These are phyloP conservation scores for Myxocyprinus asiaticus DNA, from an alignment of 2,113 vertebrate species.

Conservation along the genomic window DNA sequence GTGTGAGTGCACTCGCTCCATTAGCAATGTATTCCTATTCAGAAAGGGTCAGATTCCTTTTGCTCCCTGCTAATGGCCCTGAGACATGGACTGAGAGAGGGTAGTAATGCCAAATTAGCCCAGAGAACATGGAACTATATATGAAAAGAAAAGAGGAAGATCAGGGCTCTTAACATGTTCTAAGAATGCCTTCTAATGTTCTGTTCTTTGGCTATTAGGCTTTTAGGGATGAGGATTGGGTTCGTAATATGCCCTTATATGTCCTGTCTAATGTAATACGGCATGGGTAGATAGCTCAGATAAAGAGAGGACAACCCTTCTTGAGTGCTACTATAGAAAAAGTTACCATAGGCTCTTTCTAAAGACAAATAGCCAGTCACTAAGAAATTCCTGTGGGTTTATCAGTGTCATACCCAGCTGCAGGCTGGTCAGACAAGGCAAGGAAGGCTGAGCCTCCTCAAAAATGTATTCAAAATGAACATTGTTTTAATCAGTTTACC, in stretches of 20 bases:
- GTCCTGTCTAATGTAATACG: not conserved
- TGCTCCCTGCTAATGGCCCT: conserved; percentile 20
- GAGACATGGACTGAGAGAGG: conserved; percentile 13
- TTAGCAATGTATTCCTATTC: conserved; percentile 50
- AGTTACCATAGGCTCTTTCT: too few relatives aligned
- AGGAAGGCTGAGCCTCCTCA: too few relatives aligned
- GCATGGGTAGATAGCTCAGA: too few relatives aligned
- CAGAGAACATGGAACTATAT: not conserved
- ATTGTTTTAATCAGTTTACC: too few relatives aligned
- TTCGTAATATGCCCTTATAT: conserved; percentile 9
- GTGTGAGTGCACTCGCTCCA: conserved; percentile 16
- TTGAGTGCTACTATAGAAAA: not conserved
- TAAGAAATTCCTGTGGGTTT: not conserved
- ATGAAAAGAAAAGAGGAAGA: not conserved
- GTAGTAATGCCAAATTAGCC: not conserved
- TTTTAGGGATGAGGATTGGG: not conserved
- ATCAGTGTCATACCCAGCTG: not conserved
- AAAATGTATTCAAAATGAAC: too few relatives aligned
- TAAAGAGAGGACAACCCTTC: not conserved
- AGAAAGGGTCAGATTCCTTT: conserved; percentile 37
- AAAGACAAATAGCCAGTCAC: too few relatives aligned
- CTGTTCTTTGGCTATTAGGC: not conserved
- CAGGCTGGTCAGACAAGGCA: too few relatives aligned
- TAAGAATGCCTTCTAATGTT: not conserved
- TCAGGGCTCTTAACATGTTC: not conserved